Evolutionary conservation across 2,888 invertebrate species (phyloP).

Genomic region (Pocota personata): DNA sequence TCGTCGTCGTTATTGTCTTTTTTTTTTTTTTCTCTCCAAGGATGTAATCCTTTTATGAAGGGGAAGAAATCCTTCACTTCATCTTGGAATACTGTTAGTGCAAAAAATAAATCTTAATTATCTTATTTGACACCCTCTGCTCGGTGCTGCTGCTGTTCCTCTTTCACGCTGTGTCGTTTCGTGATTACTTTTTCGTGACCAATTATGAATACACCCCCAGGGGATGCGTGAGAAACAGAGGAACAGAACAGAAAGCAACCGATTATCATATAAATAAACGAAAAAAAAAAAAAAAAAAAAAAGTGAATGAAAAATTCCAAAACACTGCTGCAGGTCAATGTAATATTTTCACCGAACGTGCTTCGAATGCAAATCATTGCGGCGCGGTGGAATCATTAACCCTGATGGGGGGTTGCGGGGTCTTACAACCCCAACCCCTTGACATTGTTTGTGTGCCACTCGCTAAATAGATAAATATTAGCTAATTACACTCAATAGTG

Average conservation of each 20-base stretch:
- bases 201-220: slow-evolving; percentile 26
- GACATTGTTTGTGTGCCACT: slow-evolving; percentile 27
- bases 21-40: slow-evolving; percentile 17
- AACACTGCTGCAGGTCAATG: slow-evolving; percentile 25
- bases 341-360: slow-evolving; percentile 28
- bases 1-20: background rate
- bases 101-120: slow-evolving; percentile 55
- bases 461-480: slow-evolving; percentile 57
- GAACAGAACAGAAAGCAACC: background rate
- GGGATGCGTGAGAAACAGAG: background rate
- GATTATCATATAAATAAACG: slow-evolving; percentile 30
- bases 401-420: background rate
- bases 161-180: slow-evolving; percentile 1
- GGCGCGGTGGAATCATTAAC: background rate
- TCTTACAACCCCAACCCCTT: slow-evolving; percentile 19
- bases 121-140: slow-evolving; percentile 28
- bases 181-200: slow-evolving; percentile 52
- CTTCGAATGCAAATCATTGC: slow-evolving; percentile 8
- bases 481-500: slow-evolving; percentile 67
- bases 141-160: background rate
- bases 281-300: background rate
- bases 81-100: background rate
- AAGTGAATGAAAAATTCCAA: slow-evolving; percentile 20
- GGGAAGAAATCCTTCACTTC: background rate
- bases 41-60: slow-evolving; percentile 48